Percentiles rank a stretch among this genome's conserved stretches.
Evolutionary conservation across 2,888 invertebrate genomes (phyloP).

Genomic region (Selenia dentaria): DNA sequence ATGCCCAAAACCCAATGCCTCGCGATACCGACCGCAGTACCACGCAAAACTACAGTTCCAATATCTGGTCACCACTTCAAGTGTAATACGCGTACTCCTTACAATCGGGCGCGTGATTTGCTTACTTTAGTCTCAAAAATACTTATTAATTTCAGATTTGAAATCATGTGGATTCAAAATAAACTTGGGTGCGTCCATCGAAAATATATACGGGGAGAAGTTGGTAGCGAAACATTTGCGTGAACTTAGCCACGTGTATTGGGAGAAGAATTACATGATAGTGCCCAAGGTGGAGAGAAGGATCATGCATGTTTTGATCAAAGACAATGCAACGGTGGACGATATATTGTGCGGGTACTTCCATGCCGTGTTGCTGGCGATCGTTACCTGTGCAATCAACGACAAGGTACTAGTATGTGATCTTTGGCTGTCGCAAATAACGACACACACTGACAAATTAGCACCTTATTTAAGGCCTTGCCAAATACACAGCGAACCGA

Average conservation of each 20-base stretch:
- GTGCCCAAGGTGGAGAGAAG: slow-evolving; percentile 70
- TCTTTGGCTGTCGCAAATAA: too few relatives aligned
- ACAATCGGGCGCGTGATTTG: too few relatives aligned
- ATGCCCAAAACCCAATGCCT: too few relatives aligned
- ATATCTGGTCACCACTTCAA: too few relatives aligned
- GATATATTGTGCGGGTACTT: slow-evolving; percentile 89
- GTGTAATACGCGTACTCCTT: too few relatives aligned
- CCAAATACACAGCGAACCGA: too few relatives aligned
- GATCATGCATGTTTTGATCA: slow-evolving; percentile 83
- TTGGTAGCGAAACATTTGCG: slow-evolving; percentile 53
- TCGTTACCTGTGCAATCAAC: slow-evolving; percentile 58
- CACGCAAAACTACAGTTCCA: too few relatives aligned
- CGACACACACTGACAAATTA: too few relatives aligned
- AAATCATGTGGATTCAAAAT: slow-evolving; percentile 86
- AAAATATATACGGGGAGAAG: slow-evolving; percentile 46
- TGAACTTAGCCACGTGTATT: slow-evolving; percentile 69
- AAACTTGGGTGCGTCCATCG: slow-evolving; percentile 83
- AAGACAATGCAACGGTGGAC: slow-evolving; percentile 70
- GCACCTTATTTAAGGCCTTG: too few relatives aligned
- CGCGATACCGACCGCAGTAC: too few relatives aligned
- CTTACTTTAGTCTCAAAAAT: too few relatives aligned
- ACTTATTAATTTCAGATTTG: slow-evolving; percentile 85
- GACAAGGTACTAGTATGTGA: slow-evolving; percentile 52
- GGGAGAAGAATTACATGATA: slow-evolving; percentile 80
- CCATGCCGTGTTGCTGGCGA: slow-evolving; percentile 85